These are phyloP conservation scores for Esox lucius DNA, from an alignment of 2,797 vertebrate species.

Conservation along the genomic window DNA sequence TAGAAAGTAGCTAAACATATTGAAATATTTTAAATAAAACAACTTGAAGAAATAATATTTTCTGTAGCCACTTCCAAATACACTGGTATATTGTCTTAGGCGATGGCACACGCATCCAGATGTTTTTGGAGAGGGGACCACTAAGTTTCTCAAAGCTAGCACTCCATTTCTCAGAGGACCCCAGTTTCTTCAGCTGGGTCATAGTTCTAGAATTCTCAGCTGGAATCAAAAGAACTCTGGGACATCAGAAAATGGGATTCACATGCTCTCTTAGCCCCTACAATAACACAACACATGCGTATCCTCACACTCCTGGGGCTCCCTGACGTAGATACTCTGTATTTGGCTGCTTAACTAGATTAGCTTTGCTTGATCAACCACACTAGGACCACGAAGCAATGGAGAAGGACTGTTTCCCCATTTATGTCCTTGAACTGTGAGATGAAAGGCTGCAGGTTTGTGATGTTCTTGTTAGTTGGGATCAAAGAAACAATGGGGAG, in stretches of 20 bases:
- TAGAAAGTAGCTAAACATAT: too few relatives aligned
- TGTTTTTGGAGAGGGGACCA: background rate
- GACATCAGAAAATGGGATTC: conserved; percentile 53
- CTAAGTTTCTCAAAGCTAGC: background rate
- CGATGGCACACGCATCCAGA: background rate
- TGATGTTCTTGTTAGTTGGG: too few relatives aligned
- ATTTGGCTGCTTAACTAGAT: too few relatives aligned
- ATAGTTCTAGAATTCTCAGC: conserved; percentile 58
- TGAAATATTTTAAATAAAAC: too few relatives aligned
- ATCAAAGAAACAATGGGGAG: too few relatives aligned
- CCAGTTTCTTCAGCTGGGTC: conserved; percentile 38
- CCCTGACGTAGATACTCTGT: background rate
- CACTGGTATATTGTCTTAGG: too few relatives aligned
- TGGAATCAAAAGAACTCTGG: conserved; percentile 48
- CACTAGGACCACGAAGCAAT: too few relatives aligned
- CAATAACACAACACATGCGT: conserved; percentile 51
- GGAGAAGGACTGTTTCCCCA: too few relatives aligned
- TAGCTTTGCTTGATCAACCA: background rate
- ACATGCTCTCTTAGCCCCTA: conserved; percentile 56
- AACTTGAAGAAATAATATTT: too few relatives aligned
- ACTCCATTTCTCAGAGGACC: conserved; percentile 4
- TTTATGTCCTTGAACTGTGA: too few relatives aligned
- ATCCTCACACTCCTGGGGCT: conserved; percentile 20
- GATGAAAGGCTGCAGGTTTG: too few relatives aligned
- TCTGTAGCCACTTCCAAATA: too few relatives aligned